Base-by-base conservation (phyloP, 2,888 invertebrate genomes). In the Creontiades dilutus region DNA sequence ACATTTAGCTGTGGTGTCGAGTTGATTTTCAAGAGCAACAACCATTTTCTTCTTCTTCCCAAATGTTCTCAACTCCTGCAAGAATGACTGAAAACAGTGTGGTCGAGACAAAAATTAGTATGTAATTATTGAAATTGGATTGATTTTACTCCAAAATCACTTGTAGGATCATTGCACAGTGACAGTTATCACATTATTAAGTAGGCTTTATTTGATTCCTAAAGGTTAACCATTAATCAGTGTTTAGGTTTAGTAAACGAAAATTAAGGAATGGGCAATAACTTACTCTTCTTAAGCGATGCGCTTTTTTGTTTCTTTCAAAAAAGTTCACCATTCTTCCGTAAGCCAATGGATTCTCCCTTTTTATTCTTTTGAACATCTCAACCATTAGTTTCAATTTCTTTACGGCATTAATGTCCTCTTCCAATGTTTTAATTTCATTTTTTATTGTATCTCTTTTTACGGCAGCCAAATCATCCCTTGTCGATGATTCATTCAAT, bases 41-140 rank as follows among this genome's bases (percentile, higher is more conserved):
- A 85, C 85, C 13, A 55, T 14, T 48, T 61, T 85, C 19, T 80
- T 80, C 61, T 85, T 85, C 61, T 48, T 85, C n/a, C 85, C 85
- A 1, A 61, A 9, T 19, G n/a, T n/a, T 16, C n/a, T 61, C 5
- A 85, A 14, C 85, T 57, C 85, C 28, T 85, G 57, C 37, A 61
- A 85, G 19, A 57, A 57, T 23, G 85, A 85, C 68, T 85, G 82
- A n/a, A 52, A 52, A n/a, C 52, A 52, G 23, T 52, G 37, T 7
- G 37, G 37, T 2, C 7, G 37, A 37, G 37, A 37, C 2, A 2
- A 2, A 37, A 37, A 37, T 57, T 57, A 57, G 57, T 57, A 57
- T n/a, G 7, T 4, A 37, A 37, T 37, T 4, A 37, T 37, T 7
- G 37, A 37, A 37, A 37, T 37, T 37, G 37, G 37, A 37, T 37